These are phyloP conservation scores for Coracias cyanogaster DNA, from an alignment of 2,797 vertebrate genomes.

Conservation along the genomic window DNA sequence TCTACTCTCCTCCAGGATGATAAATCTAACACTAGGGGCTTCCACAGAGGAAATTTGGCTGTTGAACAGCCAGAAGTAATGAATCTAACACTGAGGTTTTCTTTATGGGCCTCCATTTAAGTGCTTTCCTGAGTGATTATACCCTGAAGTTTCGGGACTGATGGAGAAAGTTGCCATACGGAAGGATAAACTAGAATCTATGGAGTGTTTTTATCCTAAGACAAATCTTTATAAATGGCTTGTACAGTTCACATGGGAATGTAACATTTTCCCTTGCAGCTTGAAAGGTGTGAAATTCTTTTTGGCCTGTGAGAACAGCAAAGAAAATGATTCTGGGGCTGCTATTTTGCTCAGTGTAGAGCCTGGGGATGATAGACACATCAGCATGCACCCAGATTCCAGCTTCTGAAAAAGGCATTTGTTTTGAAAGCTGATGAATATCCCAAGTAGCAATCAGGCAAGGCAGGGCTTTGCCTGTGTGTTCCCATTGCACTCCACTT, in stretches of 20 bases:
- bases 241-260: background rate
- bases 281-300: slow-evolving; percentile 44
- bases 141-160: background rate
- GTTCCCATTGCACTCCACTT: background rate
- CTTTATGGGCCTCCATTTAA: background rate
- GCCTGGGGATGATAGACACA: background rate
- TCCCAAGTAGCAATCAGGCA: background rate
- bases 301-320: background rate
- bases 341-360: background rate
- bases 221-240: slow-evolving; percentile 17
- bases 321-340: background rate
- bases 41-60: background rate
- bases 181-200: background rate
- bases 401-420: background rate
- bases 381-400: background rate
- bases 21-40: background rate
- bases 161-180: background rate
- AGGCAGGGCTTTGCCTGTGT: background rate
- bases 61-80: background rate
- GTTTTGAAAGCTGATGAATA: background rate
- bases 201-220: background rate
- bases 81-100: background rate
- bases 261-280: slow-evolving; percentile 29
- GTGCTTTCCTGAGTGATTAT: background rate
- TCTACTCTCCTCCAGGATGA: background rate